phyloP scores from a whole-genome alignment of 2,797 vertebrate genomes.

The Remorina albescens region DNA sequence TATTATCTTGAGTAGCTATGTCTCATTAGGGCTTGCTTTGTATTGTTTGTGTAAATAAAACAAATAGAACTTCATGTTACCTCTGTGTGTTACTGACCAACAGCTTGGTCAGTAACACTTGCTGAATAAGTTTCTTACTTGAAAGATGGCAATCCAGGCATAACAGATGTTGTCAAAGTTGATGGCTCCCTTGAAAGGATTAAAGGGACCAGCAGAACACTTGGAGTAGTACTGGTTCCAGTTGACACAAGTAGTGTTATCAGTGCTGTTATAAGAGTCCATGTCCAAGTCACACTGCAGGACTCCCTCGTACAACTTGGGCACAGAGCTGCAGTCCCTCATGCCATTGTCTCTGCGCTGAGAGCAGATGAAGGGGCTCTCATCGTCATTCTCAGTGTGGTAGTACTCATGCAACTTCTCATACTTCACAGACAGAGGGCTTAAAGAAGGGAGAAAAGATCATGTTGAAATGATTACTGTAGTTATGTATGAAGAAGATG shows the following conservation, averaged over 20 bases:
- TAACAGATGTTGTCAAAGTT: slow-evolving; percentile 99
- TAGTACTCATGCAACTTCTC: slow-evolving; percentile 90
- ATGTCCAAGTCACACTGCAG: slow-evolving; percentile 91
- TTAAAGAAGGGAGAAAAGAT: slow-evolving; percentile 56
- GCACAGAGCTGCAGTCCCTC: slow-evolving; percentile 91
- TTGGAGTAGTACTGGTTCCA: slow-evolving; percentile 99
- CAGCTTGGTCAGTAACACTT: no score
- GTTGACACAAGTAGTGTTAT: slow-evolving; percentile 96
- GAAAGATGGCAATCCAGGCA: slow-evolving; percentile 98
- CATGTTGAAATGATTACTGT: neutral
- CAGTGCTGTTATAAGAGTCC: slow-evolving; percentile 92
- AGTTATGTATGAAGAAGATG: no score
- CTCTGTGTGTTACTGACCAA: no score
- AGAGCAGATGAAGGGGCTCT: slow-evolving; percentile 98
- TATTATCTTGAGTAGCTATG: no score
- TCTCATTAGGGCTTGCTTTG: no score
- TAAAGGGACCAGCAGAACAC: slow-evolving; percentile 91
- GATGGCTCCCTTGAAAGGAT: slow-evolving; percentile 98
- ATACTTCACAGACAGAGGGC: slow-evolving; percentile 86
- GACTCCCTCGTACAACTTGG: slow-evolving; percentile 87
- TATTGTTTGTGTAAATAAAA: no score
- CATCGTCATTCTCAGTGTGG: slow-evolving; percentile 95
- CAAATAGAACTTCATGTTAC: no score
- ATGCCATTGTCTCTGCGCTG: slow-evolving; percentile 93
- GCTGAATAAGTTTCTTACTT: slow-evolving; percentile 87